Evolutionary conservation across 2,113 vertebrate species (phyloP).

Genomic region (Lagopus leucura): DNA sequence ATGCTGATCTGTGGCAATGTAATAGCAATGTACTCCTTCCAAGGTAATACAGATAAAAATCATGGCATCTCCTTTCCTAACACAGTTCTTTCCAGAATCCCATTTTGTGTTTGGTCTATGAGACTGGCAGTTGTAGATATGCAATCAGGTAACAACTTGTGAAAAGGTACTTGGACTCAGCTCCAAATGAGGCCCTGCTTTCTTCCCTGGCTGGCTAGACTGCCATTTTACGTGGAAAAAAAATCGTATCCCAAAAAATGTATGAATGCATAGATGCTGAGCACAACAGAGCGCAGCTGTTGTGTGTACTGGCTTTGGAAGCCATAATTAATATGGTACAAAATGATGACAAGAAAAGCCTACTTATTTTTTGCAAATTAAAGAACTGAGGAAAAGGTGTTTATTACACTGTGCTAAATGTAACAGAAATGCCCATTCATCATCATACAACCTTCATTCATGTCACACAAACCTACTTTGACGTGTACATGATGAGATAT

Average conservation of each 20-base stretch:
- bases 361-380: background rate
- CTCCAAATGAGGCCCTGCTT: background rate
- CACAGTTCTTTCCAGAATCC: background rate
- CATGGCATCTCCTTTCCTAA: rapidly evolving
- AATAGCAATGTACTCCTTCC: background rate
- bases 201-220: too few species aligned
- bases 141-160: background rate
- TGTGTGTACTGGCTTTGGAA: background rate
- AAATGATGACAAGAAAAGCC: background rate
- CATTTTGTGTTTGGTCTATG: background rate
- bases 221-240: background rate
- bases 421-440: background rate
- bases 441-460: background rate
- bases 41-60: rapidly evolving
- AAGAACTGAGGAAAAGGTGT: background rate
- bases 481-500: background rate
- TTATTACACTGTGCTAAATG: background rate
- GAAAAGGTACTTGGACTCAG: background rate
- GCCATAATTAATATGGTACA: background rate
- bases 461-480: background rate
- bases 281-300: background rate
- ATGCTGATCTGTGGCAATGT: background rate
- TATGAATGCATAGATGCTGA: background rate
- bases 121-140: rapidly evolving
- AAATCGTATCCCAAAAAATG: background rate